Evolutionary conservation across 2,113 vertebrate species (phyloP).

Genomic region (Channa argus): DNA sequence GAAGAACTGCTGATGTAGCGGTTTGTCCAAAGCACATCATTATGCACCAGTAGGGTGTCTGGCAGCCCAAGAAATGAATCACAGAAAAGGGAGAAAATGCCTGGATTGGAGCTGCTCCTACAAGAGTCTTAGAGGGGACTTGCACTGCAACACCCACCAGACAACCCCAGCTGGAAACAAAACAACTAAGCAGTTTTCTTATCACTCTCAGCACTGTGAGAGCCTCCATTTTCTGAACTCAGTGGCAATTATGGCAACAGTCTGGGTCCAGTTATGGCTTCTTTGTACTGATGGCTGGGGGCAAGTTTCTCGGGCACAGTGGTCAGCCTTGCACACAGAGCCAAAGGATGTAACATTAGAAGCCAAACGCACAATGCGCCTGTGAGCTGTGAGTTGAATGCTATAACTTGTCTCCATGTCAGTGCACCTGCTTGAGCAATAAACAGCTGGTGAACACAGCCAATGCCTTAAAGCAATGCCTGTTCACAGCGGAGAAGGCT

Average conservation of each 20-base stretch:
- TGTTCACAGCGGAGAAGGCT: slow-evolving; percentile 19
- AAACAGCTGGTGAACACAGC: slow-evolving; percentile 19
- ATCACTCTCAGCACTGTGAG: slow-evolving; percentile 46
- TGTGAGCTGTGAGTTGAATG: slow-evolving; percentile 52
- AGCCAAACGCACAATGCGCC: slow-evolving; percentile 34
- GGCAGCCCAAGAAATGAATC: slow-evolving; percentile 55
- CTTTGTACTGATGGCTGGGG: slow-evolving; percentile 59
- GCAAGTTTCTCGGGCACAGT: slow-evolving; percentile 52
- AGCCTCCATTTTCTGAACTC: slow-evolving; percentile 60
- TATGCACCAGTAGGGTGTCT: slow-evolving; percentile 53
- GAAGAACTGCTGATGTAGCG: slow-evolving; percentile 64
- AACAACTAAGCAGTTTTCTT: slow-evolving; percentile 63
- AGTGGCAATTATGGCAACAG: slow-evolving; percentile 55
- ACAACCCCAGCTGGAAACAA: slow-evolving; percentile 68
- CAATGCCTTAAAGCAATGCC: slow-evolving; percentile 24
- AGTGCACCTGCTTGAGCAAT: slow-evolving; percentile 58
- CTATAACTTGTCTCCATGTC: slow-evolving; percentile 51
- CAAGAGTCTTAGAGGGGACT: slow-evolving; percentile 48
- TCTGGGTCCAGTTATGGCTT: slow-evolving; percentile 45
- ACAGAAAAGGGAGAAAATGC: slow-evolving; percentile 34
- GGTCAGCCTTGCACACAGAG: slow-evolving; percentile 25
- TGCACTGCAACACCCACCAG: slow-evolving; percentile 30
- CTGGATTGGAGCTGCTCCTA: slow-evolving; percentile 44
- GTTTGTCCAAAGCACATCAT: slow-evolving; percentile 63
- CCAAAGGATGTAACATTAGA: slow-evolving; percentile 43